These are phyloP conservation scores for Tachyglossus aculeatus DNA, from an alignment of 2,797 vertebrate species.

Conservation along the genomic window DNA sequence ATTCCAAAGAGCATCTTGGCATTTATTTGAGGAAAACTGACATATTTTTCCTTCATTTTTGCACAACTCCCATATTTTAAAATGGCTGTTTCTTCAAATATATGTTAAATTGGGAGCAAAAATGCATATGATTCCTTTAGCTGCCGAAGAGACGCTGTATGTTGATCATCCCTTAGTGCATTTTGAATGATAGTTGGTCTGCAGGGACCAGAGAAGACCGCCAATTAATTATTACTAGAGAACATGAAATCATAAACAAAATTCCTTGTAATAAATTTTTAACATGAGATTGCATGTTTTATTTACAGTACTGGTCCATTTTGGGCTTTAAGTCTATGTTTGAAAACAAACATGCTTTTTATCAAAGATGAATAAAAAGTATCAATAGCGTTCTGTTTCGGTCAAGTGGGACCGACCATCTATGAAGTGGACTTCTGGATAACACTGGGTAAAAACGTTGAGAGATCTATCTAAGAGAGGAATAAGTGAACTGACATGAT, in stretches of 20 bases:
- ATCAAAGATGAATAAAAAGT: slow-evolving; percentile 74
- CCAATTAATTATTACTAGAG: slow-evolving; percentile 85
- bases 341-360: slow-evolving; percentile 78
- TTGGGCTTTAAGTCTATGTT: slow-evolving; percentile 83
- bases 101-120: slow-evolving; percentile 62
- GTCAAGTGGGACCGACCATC: slow-evolving; percentile 67
- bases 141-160: slow-evolving; percentile 57
- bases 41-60: slow-evolving; percentile 27
- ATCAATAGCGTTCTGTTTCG: slow-evolving; percentile 76
- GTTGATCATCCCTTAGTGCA: slow-evolving; percentile 73
- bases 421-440: slow-evolving; percentile 65
- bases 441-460: slow-evolving; percentile 37
- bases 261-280: slow-evolving; percentile 89
- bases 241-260: slow-evolving; percentile 86
- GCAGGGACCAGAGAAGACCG: slow-evolving; percentile 78
- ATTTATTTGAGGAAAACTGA: too few species aligned
- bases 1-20: too few species aligned
- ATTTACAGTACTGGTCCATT: slow-evolving; percentile 83
- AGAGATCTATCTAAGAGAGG: slow-evolving; percentile 17
- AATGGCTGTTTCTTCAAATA: slow-evolving; percentile 39
- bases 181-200: slow-evolving; percentile 78
- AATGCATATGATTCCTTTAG: slow-evolving; percentile 62
- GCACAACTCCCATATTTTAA: slow-evolving; percentile 35
- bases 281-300: slow-evolving; percentile 84
- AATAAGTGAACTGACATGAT: slow-evolving; percentile 54